These are phyloP conservation scores for Megamerina dolium DNA, from an alignment of 2,888 invertebrate species.

Conservation along the genomic window DNA sequence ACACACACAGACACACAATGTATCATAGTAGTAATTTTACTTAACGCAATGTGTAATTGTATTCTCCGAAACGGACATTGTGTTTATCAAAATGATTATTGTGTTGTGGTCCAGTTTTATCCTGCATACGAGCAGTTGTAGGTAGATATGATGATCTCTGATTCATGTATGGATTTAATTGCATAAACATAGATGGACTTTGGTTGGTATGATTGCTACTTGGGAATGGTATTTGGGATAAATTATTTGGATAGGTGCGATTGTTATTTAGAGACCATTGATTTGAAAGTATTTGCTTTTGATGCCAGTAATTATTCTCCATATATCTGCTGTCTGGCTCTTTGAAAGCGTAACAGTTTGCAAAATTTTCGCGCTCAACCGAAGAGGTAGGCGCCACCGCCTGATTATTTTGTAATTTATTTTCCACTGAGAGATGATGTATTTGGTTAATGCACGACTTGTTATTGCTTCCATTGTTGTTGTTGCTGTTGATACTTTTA, in stretches of 20 bases:
- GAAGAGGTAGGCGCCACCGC: too few species aligned
- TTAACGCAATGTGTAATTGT: conserved; percentile 25
- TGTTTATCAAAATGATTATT: conserved; percentile 18
- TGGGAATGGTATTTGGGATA: conserved; percentile 18
- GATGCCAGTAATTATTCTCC: conserved; percentile 33
- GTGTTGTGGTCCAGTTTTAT: conserved; percentile 19
- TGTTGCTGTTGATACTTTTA: conserved; percentile 22
- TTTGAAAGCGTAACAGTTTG: conserved; percentile 15
- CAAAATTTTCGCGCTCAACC: conserved; percentile 24
- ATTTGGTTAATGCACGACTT: neutral
- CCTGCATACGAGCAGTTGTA: conserved; percentile 7
- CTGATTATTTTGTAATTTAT: conserved; percentile 32
- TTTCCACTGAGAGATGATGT: conserved; percentile 23
- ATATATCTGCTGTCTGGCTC: conserved; percentile 25
- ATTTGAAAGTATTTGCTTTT: conserved; percentile 24
- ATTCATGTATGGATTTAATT: conserved; percentile 24
- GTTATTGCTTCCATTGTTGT: conserved; percentile 18
- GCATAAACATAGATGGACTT: conserved; percentile 22
- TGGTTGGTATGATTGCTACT: conserved; percentile 34
- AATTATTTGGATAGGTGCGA: conserved; percentile 17
- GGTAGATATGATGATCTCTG: conserved; percentile 32
- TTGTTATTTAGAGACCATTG: conserved; percentile 16
- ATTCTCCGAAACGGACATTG: conserved; percentile 20
- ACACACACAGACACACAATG: neutral
- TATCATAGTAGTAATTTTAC: neutral